These are phyloP conservation scores for Hucho hucho DNA, from an alignment of 2,113 vertebrate genomes.

Conservation along the genomic window DNA sequence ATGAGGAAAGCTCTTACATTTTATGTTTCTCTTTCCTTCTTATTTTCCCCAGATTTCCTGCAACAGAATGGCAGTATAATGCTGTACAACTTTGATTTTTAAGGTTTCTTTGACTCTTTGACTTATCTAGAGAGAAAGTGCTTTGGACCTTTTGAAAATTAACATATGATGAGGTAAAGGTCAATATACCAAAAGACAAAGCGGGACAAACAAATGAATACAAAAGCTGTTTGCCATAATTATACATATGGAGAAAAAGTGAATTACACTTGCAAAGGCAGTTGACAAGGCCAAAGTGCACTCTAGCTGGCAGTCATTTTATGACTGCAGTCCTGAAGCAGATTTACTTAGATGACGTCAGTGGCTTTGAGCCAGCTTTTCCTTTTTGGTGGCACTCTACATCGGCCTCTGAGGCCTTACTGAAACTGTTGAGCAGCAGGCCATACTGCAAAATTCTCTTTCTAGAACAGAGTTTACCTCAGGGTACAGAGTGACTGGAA, in stretches of 20 bases:
- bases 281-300: conserved; percentile 87
- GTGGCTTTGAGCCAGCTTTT: conserved; percentile 88
- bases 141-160: neutral
- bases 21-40: neutral
- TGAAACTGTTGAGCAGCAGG: conserved; percentile 79
- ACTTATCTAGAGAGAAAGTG: neutral
- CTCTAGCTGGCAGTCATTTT: conserved; percentile 80
- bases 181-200: neutral
- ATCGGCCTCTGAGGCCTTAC: conserved; percentile 81
- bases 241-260: conserved; percentile 28
- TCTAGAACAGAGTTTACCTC: conserved; percentile 86
- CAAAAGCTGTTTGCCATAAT: conserved; percentile 25
- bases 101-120: too few species aligned
- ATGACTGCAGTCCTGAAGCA: conserved; percentile 83
- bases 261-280: conserved; percentile 63
- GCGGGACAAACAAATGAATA: conserved; percentile 5
- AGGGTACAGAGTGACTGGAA: conserved; percentile 74
- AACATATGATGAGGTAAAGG: neutral
- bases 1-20: conserved; percentile 8
- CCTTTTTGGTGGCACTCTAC: conserved; percentile 85
- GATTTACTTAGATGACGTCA: conserved; percentile 94
- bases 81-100: neutral
- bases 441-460: conserved; percentile 86
- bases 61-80: neutral
- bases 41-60: neutral